These are phyloP conservation scores for Drosophila pallidifrons DNA, from an alignment of 1,140 invertebrate species.

Conservation along the genomic window DNA sequence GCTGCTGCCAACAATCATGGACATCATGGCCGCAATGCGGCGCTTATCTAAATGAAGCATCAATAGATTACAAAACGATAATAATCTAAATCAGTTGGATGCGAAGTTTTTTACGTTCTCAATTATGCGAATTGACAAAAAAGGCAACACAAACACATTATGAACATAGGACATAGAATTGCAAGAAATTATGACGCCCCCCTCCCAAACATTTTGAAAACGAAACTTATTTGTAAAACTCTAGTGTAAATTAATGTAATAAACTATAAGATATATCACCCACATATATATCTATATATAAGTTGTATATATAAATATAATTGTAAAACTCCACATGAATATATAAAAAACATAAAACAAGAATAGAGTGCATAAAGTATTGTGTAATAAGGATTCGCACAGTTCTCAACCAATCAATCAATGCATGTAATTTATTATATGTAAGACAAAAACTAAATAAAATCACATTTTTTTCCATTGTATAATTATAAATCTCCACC, in stretches of 20 bases:
- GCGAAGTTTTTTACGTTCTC: slow-evolving; percentile 11
- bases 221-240: not conserved
- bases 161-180: no score
- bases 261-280: not conserved
- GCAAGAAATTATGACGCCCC: slow-evolving; percentile 2
- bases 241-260: slow-evolving; percentile 5
- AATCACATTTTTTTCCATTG: no score
- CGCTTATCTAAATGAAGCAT: no score
- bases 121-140: not conserved
- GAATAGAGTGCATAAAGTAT: not conserved
- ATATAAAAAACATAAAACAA: not conserved
- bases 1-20: slow-evolving; percentile 1
- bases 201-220: not conserved
- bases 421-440: slow-evolving; percentile 24
- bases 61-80: no score
- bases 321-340: slow-evolving; percentile 8
- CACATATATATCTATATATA: not conserved
- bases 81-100: not conserved
- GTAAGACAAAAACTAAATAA: not conserved
- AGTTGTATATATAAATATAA: slow-evolving; percentile 1
- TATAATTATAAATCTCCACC: no score
- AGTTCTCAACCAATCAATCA: not conserved
- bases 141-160: no score
- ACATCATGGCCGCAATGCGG: no score
- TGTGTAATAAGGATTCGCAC: slow-evolving; percentile 6